These are phyloP conservation scores for Megalurothrips usitatus DNA, from an alignment of 2,888 invertebrate genomes.

Conservation along the genomic window DNA sequence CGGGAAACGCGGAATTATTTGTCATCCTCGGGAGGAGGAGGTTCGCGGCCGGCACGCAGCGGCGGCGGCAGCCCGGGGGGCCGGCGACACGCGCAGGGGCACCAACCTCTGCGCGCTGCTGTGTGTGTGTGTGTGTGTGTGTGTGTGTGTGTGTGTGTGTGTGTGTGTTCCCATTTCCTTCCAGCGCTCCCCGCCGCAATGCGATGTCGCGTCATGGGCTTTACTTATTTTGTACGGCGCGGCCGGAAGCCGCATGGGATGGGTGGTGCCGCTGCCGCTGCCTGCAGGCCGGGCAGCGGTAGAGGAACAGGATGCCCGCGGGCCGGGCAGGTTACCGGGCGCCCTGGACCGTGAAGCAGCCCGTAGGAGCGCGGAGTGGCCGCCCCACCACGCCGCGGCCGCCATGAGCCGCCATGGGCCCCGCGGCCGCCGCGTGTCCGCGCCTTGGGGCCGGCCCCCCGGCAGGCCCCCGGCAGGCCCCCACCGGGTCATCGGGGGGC, in stretches of 20 bases:
- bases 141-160: slow-evolving; percentile 1
- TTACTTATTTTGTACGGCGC: too few relatives aligned
- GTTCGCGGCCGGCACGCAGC: background rate
- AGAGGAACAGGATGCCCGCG: background rate
- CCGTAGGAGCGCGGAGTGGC: background rate
- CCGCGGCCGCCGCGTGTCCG: background rate
- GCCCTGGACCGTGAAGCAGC: slow-evolving; percentile 10
- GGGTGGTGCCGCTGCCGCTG: background rate
- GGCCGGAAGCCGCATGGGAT: too few relatives aligned
- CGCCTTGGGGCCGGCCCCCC: background rate
- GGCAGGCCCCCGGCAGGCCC: background rate
- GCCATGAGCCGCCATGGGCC: background rate
- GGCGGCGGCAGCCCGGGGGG: background rate
- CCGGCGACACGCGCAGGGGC: background rate
- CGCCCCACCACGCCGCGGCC: background rate
- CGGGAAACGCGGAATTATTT: background rate
- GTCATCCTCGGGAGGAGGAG: background rate
- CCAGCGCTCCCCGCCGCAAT: background rate
- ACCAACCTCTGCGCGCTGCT: background rate
- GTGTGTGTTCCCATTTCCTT: background rate
- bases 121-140: background rate
- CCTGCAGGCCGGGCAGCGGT: background rate
- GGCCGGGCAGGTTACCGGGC: background rate
- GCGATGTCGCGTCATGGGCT: background rate
- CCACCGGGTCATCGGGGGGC: background rate